Percentiles rank a stretch among this genome's conserved stretches.
Conservation (phyloP, 92 coral and sea anemone genomes). For the Umimayanthus chanpuru region DNA sequence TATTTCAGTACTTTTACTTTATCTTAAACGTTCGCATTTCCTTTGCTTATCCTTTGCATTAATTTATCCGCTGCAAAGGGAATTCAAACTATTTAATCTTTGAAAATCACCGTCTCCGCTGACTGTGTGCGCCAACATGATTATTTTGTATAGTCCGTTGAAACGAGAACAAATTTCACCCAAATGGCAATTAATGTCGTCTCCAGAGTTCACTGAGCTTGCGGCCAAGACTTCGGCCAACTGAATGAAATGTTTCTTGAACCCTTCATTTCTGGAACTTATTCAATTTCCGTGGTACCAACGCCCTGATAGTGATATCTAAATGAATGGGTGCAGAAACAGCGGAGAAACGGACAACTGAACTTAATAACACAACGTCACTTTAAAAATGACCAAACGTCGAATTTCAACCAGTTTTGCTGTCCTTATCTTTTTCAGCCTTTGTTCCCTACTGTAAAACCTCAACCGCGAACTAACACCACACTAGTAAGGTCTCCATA, state of each 20-base stretch:
- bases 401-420: background rate
- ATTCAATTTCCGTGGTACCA: background rate
- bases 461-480: background rate
- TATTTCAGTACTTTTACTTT: constrained; percentile 24
- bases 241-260: background rate
- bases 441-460: background rate
- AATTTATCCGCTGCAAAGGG: constrained; percentile 6
- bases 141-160: background rate
- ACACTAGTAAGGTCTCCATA: constrained; percentile 84
- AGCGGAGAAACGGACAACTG: background rate
- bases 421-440: constrained; percentile 9
- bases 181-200: constrained; percentile 10
- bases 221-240: background rate
- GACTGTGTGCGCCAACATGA: background rate
- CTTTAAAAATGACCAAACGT: background rate
- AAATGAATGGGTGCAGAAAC: background rate
- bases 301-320: background rate
- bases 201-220: constrained; percentile 10
- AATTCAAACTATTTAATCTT: background rate
- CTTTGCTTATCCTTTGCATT: background rate
- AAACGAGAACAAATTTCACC: background rate
- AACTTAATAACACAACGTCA: background rate
- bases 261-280: background rate
- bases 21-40: constrained; percentile 22
- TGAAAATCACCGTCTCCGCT: constrained; percentile 4